A percentile compares a stretch with the other conserved stretches of the same genome.
These are phyloP conservation scores for Apotomis betuletana DNA, from an alignment of 2,888 invertebrate genomes.

Conservation along the genomic window DNA sequence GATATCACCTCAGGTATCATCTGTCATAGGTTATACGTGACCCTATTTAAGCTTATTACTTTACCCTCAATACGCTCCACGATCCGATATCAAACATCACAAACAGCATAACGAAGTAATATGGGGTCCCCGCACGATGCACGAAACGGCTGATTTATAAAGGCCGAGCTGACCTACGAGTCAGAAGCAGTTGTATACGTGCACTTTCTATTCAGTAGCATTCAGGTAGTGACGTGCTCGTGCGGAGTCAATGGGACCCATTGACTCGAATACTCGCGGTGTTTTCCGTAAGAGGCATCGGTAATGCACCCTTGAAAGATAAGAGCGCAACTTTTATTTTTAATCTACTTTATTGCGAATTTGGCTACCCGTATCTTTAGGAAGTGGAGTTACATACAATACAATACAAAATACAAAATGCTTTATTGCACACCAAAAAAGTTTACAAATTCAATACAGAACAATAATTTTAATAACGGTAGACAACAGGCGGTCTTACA, in stretches of 20 bases:
- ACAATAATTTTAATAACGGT: no score
- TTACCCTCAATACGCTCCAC: background rate
- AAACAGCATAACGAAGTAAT: slow-evolving; percentile 24
- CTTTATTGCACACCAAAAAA: no score
- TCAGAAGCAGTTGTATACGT: slow-evolving; percentile 31
- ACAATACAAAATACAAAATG: no score
- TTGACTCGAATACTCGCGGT: slow-evolving; percentile 22
- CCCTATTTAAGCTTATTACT: background rate
- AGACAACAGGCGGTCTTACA: no score
- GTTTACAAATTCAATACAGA: no score
- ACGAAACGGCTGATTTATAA: slow-evolving; percentile 46
- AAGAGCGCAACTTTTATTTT: slow-evolving; percentile 7
- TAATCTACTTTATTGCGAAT: slow-evolving; percentile 3
- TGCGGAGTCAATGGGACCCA: slow-evolving; percentile 19
- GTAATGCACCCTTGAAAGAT: slow-evolving; percentile 25
- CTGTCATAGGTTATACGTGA: background rate
- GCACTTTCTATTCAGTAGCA: slow-evolving; percentile 52
- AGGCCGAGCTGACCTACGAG: slow-evolving; percentile 46
- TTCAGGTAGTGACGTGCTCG: slow-evolving; percentile 38
- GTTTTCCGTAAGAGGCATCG: slow-evolving; percentile 23
- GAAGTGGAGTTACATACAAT: no score
- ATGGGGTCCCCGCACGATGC: slow-evolving; percentile 15
- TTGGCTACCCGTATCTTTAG: background rate
- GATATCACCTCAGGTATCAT: no score
- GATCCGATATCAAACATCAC: background rate